Evolutionary conservation across 2,888 invertebrate genomes (phyloP), one percentile per base, ranked within the genome.

Genomic region (Morinoia aosen): DNA sequence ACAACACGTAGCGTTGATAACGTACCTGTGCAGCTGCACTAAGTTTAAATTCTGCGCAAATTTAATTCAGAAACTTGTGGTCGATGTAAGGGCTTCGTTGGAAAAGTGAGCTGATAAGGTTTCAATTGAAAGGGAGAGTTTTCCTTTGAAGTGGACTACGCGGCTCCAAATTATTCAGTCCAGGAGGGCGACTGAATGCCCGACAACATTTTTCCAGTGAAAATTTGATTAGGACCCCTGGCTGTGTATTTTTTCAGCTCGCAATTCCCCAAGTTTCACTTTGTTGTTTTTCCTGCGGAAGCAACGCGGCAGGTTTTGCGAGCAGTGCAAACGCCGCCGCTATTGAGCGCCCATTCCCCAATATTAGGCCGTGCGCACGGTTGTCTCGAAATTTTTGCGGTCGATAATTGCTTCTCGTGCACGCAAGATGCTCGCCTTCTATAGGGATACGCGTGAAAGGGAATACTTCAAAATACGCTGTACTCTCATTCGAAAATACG

Each of bases 181-280:
- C 40, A 90, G 90, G 39, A 48, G 90, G 90, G 90, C 90, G 90
- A 48, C 40, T 48, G 90, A 90, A 90, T 90, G 90, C 90, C 90
- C 48, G 90, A 39, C 90, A 16, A 90, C 90, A 90, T 90, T 90
- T 90, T 90, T 40, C 90, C 90, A 11, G 90, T 90, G 40, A 48
- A 90, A 90, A 90, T 90, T 90, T 90, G 90, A 90, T 90, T 88
- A 88, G 88, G 39, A 25, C 33, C 88, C n/a, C 88, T 88, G 88
- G 25, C 88, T 8, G 39, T 1, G 33, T 88, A 88, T 88, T 39
- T 88, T 90, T 90, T 90, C 25, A 33, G 90, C 90, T 90, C 16
- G 76, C 61, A 61, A 88, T 40, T 39, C 90, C 5, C 19, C 90
- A 90, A 40, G 90, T 40, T 90, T 40, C 14, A 40, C 90, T 90